These are phyloP conservation scores for Cherax destructor DNA, from an alignment of 1,140 invertebrate genomes.

Conservation along the genomic window DNA sequence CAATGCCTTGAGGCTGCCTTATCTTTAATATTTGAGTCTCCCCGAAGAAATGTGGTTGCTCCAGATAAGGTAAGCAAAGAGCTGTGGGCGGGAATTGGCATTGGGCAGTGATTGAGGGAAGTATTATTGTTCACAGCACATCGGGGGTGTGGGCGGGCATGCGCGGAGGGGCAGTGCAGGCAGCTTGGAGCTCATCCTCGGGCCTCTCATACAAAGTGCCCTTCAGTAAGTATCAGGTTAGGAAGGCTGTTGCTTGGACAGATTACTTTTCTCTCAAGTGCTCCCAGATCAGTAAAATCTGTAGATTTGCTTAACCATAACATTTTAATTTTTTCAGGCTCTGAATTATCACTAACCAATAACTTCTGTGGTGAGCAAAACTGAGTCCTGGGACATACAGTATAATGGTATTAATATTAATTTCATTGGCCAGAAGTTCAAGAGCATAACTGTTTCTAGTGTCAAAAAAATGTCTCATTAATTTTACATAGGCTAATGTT, in stretches of 20 bases:
- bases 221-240: conserved; percentile 71
- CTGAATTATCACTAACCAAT: background rate
- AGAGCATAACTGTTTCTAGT: background rate
- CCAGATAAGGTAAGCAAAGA: conserved; percentile 21
- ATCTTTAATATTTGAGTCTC: background rate
- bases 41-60: background rate
- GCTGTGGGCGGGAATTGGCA: conserved; percentile 31
- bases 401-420: background rate
- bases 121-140: conserved; percentile 40
- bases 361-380: background rate
- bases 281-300: background rate
- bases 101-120: conserved; percentile 34
- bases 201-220: conserved; percentile 74
- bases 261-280: background rate
- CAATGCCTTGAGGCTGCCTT: background rate
- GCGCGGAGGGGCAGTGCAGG: conserved; percentile 69
- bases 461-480: no score
- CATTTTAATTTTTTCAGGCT: background rate
- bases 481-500: no score
- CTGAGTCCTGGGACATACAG: background rate
- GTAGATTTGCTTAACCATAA: background rate
- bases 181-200: conserved; percentile 73
- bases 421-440: background rate
- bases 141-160: conserved; percentile 59
- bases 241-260: conserved; percentile 5